phyloP scores from a whole-genome alignment of 1,140 invertebrate genomes.

The Panulirus ornatus region DNA sequence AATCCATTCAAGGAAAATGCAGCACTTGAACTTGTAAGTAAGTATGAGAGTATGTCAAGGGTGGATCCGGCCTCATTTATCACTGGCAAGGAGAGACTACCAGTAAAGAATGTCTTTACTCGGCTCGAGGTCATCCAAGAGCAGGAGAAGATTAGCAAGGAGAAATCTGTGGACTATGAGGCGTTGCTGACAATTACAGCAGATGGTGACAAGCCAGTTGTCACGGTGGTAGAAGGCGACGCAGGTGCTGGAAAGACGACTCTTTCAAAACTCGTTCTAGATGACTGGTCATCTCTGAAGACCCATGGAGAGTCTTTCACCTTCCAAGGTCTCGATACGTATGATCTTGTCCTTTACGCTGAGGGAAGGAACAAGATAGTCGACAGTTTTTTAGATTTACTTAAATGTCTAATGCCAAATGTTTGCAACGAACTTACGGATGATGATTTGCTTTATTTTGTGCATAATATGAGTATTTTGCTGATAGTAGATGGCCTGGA shows the following conservation, averaged over 20 bases:
- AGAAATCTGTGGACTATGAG: neutral
- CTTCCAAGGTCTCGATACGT: slow-evolving; percentile 12
- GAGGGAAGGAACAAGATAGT: slow-evolving; percentile 38
- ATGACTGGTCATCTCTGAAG: slow-evolving; percentile 4
- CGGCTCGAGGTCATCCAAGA: slow-evolving; percentile 5
- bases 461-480: slow-evolving; percentile 19
- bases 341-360: slow-evolving; percentile 50
- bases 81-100: slow-evolving; percentile 29
- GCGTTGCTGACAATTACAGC: slow-evolving; percentile 16
- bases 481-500: slow-evolving; percentile 58
- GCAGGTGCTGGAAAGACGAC: slow-evolving; percentile 62
- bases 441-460: slow-evolving; percentile 25
- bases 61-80: slow-evolving; percentile 62
- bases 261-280: slow-evolving; percentile 49
- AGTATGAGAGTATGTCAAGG: slow-evolving; percentile 33
- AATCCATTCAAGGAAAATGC: neutral
- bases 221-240: slow-evolving; percentile 47
- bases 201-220: neutral
- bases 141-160: neutral
- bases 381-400: slow-evolving; percentile 22
- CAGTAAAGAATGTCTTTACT: slow-evolving; percentile 31
- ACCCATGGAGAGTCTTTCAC: no score
- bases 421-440: slow-evolving; percentile 14
- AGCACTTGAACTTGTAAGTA: neutral
- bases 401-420: slow-evolving; percentile 12